Base-by-base conservation (phyloP, 2,888 invertebrate species). In the Prionchulus punctatus region DNA sequence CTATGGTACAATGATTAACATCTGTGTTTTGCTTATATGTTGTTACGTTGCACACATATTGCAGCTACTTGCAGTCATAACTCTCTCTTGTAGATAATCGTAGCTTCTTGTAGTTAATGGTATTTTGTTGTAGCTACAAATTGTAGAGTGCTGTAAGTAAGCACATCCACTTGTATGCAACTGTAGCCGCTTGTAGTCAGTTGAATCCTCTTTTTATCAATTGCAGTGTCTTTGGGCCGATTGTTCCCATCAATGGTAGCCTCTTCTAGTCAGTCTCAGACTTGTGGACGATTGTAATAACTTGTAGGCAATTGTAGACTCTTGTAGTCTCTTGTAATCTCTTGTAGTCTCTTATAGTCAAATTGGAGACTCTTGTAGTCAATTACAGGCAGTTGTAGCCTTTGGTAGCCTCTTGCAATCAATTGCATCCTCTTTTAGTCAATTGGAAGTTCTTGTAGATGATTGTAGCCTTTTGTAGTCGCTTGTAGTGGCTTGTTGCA, bases 401-500 rank as follows among this genome's bases (percentile, higher is more conserved):
- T 48, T 63, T 63, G 47, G 59, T 60, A n/a, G 60, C 56, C 4
- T 60, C 62, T 53, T 65, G 65, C 2, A 64, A 65, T 56, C 62
- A 64, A 53, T 63, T 63, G 2, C 61, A 60, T 43, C 65, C 64
- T 58, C n/a, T n/a, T n/a, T n/a, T n/a, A n/a, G n/a, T n/a, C n/a
- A n/a, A n/a, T n/a, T n/a, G n/a, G n/a, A 66, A 66, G 57, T 56
- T 66, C 18, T 65, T 65, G 66, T 62, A 47, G 55, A 43, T 23
- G 21, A 27, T 47, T 62, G 54, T 43, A 31, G 21, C 45, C 31
- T 4, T 27, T 57, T 36, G 27, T 57, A 51, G 57, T 3, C 3
- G 15, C n/a, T 54, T 50, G 45, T 54, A n/a, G 48, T 18, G 45
- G n/a, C 36, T 18, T 18, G 18, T 18, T 7, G 36, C 36, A 7